Percentiles rank a stretch among this genome's conserved stretches.
These are phyloP conservation scores for Drosophila micromelanica DNA, from an alignment of 1,140 invertebrate species.

Conservation along the genomic window DNA sequence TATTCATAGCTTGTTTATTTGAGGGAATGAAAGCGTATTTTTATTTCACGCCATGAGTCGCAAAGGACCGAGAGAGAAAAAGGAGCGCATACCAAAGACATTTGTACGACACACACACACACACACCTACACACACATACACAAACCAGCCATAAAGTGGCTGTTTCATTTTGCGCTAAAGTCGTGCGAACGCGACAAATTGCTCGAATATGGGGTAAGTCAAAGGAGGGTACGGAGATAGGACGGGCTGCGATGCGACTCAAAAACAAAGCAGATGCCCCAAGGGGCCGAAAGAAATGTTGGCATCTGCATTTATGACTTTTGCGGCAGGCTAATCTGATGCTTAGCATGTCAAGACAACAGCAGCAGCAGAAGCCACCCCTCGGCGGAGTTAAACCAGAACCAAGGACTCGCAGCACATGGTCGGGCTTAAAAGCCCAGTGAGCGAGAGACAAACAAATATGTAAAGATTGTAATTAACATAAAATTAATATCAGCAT, in stretches of 20 bases:
- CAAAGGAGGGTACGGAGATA: neutral
- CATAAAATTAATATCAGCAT: constrained; percentile 79
- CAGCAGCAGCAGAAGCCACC: constrained; percentile 36
- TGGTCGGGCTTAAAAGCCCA: constrained; percentile 11
- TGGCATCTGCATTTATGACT: constrained; percentile 82
- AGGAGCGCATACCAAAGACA: constrained; percentile 37
- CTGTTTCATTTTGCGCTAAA: constrained; percentile 75
- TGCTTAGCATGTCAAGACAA: constrained; percentile 63
- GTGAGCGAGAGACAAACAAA: constrained; percentile 48
- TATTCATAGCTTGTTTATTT: neutral
- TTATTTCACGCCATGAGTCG: constrained; percentile 60
- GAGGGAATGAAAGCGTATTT: constrained; percentile 50
- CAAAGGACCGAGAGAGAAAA: constrained; percentile 31
- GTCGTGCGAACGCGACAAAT: constrained; percentile 78
- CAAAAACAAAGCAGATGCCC: constrained; percentile 73
- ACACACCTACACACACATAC: constrained; percentile 21
- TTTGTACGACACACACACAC: neutral
- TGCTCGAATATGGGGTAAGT: constrained; percentile 48
- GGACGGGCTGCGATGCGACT: constrained; percentile 11
- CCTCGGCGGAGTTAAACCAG: neutral
- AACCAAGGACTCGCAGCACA: constrained; percentile 10
- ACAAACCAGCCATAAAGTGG: constrained; percentile 64
- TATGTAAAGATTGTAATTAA: constrained; percentile 76
- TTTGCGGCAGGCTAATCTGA: constrained; percentile 80
- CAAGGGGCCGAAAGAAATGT: constrained; percentile 66